These are phyloP conservation scores for Scartelaos histophorus DNA, from an alignment of 2,113 vertebrate genomes.

Conservation along the genomic window DNA sequence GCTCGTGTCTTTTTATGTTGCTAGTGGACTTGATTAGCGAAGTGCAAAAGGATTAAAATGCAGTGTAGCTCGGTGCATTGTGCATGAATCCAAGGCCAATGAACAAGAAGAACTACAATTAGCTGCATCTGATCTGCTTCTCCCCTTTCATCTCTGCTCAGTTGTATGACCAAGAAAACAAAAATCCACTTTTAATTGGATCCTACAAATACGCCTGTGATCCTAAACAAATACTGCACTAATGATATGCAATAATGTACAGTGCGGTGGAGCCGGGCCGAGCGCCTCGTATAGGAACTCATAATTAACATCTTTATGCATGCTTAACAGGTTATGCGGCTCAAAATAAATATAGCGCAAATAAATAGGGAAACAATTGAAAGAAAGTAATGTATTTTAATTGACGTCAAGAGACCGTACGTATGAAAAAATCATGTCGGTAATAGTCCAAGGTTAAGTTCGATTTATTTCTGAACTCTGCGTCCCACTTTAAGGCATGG, in stretches of 20 bases:
- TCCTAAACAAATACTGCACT: conserved; percentile 21
- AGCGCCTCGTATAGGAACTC: conserved; percentile 4
- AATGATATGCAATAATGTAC: conserved; percentile 24
- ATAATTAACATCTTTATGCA: conserved; percentile 22
- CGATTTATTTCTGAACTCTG: not conserved
- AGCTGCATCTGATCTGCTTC: conserved; percentile 26
- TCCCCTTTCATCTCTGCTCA: conserved; percentile 34
- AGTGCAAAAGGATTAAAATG: conserved; percentile 30
- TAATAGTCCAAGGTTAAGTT: conserved; percentile 21
- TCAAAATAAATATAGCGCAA: conserved; percentile 5
- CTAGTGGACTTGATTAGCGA: conserved; percentile 20
- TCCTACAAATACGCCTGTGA: conserved; percentile 12
- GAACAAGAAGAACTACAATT: conserved; percentile 25
- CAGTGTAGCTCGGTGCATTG: conserved; percentile 20
- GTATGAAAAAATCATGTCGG: conserved; percentile 3
- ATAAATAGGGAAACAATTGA: conserved; percentile 14
- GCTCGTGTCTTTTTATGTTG: conserved; percentile 1
- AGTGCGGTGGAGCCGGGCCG: not conserved
- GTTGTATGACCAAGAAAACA: conserved; percentile 11
- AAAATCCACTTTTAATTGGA: conserved; percentile 37
- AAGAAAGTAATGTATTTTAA: conserved; percentile 18
- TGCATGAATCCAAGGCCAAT: conserved; percentile 42
- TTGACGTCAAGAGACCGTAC: conserved; percentile 12
- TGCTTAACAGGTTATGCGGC: conserved; percentile 3
- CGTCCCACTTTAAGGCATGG: not conserved